Conservation (phyloP, 2,888 invertebrate species). For the Smittia aterrima region DNA sequence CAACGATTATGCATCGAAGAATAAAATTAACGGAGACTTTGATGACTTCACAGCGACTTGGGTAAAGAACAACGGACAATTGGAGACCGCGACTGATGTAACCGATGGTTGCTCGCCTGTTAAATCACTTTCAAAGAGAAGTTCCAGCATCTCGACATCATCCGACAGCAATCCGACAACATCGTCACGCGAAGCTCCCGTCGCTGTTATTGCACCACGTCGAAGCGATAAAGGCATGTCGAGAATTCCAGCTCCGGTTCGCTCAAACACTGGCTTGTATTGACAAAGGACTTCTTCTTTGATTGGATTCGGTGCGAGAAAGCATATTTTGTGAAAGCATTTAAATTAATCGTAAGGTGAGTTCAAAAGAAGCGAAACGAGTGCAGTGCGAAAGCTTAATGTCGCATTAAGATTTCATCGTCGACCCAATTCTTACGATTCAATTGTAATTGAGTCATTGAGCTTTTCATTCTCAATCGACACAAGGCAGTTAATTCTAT, state of each 20-base stretch:
- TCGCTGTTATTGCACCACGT: conserved; percentile 42
- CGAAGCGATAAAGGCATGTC: conserved; percentile 49
- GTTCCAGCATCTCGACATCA: conserved; percentile 51
- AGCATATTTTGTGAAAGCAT: conserved; percentile 22
- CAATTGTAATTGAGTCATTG: neutral
- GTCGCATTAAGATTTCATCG: too few species aligned
- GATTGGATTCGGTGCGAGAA: neutral
- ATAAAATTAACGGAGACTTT: conserved; percentile 57
- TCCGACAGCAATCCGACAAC: conserved; percentile 48
- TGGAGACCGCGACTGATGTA: conserved; percentile 28
- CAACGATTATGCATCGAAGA: conserved; percentile 57
- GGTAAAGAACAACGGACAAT: conserved; percentile 69
- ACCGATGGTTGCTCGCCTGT: conserved; percentile 24
- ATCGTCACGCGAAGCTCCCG: conserved; percentile 14
- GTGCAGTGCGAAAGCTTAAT: neutral
- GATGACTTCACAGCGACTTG: conserved; percentile 70
- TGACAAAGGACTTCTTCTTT: conserved; percentile 40
- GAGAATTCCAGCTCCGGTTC: conserved; percentile 53
- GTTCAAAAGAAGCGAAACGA: neutral
- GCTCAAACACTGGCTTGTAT: conserved; percentile 45
- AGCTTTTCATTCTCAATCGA: neutral
- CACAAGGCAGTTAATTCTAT: conserved; percentile 7
- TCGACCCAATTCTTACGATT: neutral
- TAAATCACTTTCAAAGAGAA: conserved; percentile 43
- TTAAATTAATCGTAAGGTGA: conserved; percentile 28